Evolutionary conservation across 2,113 vertebrate genomes (phyloP).

Genomic region (Cebus imitator): DNA sequence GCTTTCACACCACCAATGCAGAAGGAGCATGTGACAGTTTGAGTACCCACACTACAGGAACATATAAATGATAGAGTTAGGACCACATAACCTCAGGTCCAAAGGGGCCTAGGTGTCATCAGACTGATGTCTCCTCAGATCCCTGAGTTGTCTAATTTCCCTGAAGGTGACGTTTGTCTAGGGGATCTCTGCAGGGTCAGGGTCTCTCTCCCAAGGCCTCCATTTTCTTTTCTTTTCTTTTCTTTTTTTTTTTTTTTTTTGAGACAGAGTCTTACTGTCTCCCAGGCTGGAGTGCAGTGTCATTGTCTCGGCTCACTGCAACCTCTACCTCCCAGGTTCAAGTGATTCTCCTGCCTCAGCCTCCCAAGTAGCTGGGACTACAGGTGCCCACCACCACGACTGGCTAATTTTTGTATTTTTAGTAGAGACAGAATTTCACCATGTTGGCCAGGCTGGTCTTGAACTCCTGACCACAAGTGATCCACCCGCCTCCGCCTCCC

Average conservation of each 20-base stretch:
- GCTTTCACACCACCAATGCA: accelerated
- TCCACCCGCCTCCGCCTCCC: accelerated
- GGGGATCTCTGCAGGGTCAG: neutral
- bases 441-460: too few relatives aligned
- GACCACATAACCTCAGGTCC: neutral
- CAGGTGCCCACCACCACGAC: too few relatives aligned
- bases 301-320: too few relatives aligned
- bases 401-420: too few relatives aligned
- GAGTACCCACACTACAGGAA: too few relatives aligned
- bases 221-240: neutral
- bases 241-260: neutral
- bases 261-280: too few relatives aligned
- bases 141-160: neutral
- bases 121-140: accelerated
- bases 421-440: too few relatives aligned
- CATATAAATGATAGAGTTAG: neutral
- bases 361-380: too few relatives aligned
- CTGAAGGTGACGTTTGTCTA: neutral
- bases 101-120: neutral
- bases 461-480: too few relatives aligned
- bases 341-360: too few relatives aligned
- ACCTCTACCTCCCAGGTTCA: too few relatives aligned
- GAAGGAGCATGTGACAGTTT: accelerated
- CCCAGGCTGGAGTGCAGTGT: too few relatives aligned
- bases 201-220: neutral